Percentiles rank a stretch among this genome's conserved stretches.
Conservation (phyloP, 2,113 vertebrate species). For the Rhizomys pruinosus region DNA sequence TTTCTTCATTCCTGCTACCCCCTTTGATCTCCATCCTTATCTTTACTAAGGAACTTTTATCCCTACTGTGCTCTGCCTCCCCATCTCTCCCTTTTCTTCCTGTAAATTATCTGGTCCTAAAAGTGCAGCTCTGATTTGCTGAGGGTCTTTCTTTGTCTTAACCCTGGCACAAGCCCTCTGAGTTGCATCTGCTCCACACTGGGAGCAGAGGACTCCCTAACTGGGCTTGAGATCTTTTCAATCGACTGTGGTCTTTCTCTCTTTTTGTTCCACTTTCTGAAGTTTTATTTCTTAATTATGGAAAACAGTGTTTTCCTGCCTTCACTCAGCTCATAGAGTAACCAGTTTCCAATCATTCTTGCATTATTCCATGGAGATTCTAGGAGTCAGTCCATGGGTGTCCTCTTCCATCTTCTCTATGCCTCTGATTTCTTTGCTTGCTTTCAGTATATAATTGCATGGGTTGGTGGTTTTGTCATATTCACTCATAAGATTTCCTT, state of each 20-base stretch:
- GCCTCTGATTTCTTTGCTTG: background rate
- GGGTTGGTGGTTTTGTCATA: slow-evolving; percentile 13
- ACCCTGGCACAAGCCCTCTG: background rate
- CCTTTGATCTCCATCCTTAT: background rate
- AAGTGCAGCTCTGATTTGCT: background rate
- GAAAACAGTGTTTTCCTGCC: background rate
- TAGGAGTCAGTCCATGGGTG: background rate
- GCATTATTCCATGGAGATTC: background rate
- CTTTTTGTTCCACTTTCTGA: background rate
- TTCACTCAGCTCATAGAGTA: background rate
- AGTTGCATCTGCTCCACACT: background rate
- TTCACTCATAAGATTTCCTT: background rate
- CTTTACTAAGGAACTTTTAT: background rate
- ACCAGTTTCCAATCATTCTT: background rate
- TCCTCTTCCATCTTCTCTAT: background rate
- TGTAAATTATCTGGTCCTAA: background rate
- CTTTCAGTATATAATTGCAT: slow-evolving; percentile 4
- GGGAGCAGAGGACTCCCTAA: background rate
- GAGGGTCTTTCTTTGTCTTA: background rate
- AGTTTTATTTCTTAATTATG: background rate
- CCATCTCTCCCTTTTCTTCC: too few relatives aligned
- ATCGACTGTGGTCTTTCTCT: background rate
- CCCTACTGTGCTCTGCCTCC: background rate
- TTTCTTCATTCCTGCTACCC: background rate
- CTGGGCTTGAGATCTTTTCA: too few relatives aligned